These are phyloP conservation scores for Isichthys henryi DNA, from an alignment of 2,113 vertebrate genomes.

Conservation along the genomic window DNA sequence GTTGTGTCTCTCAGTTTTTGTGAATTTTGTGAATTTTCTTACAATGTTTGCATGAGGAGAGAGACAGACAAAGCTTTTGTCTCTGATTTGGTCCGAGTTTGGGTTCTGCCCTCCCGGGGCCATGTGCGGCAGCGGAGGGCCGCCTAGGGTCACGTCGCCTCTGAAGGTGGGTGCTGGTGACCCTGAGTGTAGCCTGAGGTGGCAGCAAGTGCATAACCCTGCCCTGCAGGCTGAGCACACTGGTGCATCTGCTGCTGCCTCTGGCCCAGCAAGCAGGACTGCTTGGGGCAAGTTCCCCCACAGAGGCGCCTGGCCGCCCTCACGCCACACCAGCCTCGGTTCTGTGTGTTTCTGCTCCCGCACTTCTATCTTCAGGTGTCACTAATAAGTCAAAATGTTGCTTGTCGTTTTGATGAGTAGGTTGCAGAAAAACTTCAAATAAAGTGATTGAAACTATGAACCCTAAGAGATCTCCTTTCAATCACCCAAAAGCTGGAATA, in stretches of 20 bases:
- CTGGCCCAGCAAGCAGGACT: neutral
- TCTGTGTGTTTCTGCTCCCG: neutral
- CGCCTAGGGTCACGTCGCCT: neutral
- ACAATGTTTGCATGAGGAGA: neutral
- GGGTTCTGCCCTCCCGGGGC: neutral
- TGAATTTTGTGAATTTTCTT: neutral
- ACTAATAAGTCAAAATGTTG: neutral
- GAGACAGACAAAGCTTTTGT: neutral
- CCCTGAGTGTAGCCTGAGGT: neutral
- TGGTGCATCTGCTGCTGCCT: neutral
- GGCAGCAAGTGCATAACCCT: neutral
- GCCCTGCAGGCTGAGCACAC: neutral
- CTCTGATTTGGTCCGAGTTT: neutral
- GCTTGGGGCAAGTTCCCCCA: neutral
- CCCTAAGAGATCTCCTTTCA: neutral
- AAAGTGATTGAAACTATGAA: neutral
- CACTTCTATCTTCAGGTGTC: neutral
- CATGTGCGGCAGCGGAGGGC: neutral
- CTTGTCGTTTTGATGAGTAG: neutral
- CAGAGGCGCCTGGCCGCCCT: neutral
- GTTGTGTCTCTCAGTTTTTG: neutral
- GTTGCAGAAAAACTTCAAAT: neutral
- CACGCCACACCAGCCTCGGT: neutral
- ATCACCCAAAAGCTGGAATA: neutral
- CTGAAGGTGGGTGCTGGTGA: neutral